A percentile compares a stretch with the other conserved stretches of the same genome.
Conservation (phyloP, 2,797 vertebrate genomes). For the Xiphorhynchus erythropygius region DNA sequence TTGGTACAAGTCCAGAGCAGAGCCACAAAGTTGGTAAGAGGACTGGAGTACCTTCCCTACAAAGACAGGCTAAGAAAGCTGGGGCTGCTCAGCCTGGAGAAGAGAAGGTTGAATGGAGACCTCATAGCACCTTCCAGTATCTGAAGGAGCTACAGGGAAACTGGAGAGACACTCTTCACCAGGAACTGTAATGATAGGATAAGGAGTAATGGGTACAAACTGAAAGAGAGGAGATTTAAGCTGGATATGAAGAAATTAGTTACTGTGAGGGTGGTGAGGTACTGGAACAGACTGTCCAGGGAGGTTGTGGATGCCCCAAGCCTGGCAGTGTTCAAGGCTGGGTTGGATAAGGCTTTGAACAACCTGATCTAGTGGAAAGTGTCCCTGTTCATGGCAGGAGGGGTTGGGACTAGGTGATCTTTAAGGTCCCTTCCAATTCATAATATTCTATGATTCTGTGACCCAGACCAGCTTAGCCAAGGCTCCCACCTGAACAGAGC, state of each 20-base stretch:
- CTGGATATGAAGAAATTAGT: not conserved
- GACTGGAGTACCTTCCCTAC: fast-evolving
- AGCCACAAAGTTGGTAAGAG: not conserved
- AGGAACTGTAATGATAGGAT: not conserved
- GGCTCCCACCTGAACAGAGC: not conserved
- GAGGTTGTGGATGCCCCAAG: not conserved
- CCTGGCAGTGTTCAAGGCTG: not conserved
- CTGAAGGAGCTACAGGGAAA: not conserved
- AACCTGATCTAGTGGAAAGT: not conserved
- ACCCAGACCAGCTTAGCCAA: not conserved
- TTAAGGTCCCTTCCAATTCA: not conserved
- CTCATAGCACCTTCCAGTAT: not conserved
- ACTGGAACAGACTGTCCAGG: not conserved
- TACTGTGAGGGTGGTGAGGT: not conserved
- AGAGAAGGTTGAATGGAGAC: not conserved
- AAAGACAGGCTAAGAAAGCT: not conserved
- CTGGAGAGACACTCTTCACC: not conserved
- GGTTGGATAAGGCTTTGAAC: not conserved
- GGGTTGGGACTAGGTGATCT: not conserved
- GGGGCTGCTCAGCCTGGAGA: not conserved
- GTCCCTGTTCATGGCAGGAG: not conserved
- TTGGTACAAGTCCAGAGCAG: not conserved
- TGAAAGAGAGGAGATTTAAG: not conserved
- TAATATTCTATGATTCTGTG: not conserved
- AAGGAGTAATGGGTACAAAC: not conserved